Percentiles rank a stretch among this genome's conserved stretches.
Conservation (phyloP, 2,888 invertebrate genomes). For the Eupithecia inturbata region DNA sequence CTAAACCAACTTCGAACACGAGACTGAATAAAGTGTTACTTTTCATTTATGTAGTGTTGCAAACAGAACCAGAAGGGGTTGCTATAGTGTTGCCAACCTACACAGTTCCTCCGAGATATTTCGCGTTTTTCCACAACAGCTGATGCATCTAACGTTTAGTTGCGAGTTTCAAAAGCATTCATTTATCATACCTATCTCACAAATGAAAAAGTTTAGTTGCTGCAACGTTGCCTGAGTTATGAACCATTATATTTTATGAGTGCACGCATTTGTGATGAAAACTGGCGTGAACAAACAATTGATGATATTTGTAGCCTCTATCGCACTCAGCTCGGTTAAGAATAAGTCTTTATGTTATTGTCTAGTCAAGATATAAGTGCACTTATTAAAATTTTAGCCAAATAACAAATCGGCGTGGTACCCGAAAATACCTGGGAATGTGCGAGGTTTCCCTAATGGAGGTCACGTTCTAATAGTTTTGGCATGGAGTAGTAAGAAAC, state of each 20-base stretch:
- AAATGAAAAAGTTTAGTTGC: constrained; percentile 14
- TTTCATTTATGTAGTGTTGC: neutral
- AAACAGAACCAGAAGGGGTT: neutral
- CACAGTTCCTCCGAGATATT: neutral
- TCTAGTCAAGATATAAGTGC: too few species aligned
- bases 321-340: neutral
- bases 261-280: neutral
- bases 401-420: too few species aligned
- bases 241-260: constrained; percentile 12
- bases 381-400: too few species aligned
- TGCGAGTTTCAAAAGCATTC: constrained; percentile 2
- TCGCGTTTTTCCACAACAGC: neutral
- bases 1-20: neutral
- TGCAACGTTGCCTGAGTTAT: constrained; percentile 22
- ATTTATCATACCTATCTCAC: constrained; percentile 19
- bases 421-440: too few species aligned
- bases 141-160: neutral
- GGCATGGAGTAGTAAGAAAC: too few species aligned
- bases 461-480: too few species aligned
- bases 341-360: neutral
- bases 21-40: neutral
- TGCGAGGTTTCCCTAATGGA: too few species aligned
- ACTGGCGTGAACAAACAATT: neutral
- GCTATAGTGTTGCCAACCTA: neutral
- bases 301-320: too few species aligned